Evolutionary conservation across 1,140 invertebrate species (phyloP), one percentile per base, ranked within the genome.

Genomic region (Cotesia typhae): DNA sequence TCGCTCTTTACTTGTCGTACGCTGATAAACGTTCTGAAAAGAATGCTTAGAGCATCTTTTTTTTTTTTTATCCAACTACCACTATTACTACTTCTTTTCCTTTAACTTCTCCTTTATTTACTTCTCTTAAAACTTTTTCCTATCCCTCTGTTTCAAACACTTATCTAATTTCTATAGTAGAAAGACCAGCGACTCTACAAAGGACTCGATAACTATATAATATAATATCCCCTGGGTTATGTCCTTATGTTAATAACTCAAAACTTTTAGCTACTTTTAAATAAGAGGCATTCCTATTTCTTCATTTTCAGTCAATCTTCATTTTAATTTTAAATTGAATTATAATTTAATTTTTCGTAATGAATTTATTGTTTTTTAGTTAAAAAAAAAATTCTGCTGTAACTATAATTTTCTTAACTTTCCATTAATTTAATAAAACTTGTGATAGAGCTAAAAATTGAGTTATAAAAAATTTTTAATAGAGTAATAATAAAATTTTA

Each of bases 11-110:
- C 41, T 66, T 37, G 64, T 66, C 20, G 64, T 14, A 14, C 20
- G n/a, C 47, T 20, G 64, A 66, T 66, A 66, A 66, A 66, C 64
- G 64, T 66, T 20, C 38, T 64, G 61, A 64, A 64, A 36, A 53
- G 47, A 66, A 66, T 47, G 64, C 64, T 20, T 12, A 14, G 47
- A 41, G 64, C 47, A 12, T 37, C 17, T 20, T 66, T 17, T 20
- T 28, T 66, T 52, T 17, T 52, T 65, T 41, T 2, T 0, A 4
- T n/a, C 38, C 28, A 17, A 38, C 47, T 20, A 10, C 20, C 9
- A n/a, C 20, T 66, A 28, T 9, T 41, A 65, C 41, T 66, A 20
- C 14, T 66, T 52, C 17, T 35, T 53, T 66, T 47, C 6, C 38
- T 20, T 14, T 5, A 60, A 10, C 59, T 35, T 60, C 12, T 35